These are phyloP conservation scores for Conus ventricosus DNA, from an alignment of 1,140 invertebrate genomes.

Conservation along the genomic window DNA sequence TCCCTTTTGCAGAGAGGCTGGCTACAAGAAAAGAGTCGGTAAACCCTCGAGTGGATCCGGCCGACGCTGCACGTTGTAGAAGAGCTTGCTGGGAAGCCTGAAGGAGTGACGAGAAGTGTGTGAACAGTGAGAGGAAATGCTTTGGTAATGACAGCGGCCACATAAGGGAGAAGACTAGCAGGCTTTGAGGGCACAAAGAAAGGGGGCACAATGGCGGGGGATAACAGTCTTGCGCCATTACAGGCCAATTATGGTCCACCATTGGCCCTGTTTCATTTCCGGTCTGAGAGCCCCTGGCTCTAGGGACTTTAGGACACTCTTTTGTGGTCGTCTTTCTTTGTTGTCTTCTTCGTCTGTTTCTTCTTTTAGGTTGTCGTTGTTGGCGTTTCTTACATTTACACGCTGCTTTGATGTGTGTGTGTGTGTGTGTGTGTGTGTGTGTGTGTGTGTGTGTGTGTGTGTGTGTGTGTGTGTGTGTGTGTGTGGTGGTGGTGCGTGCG, in stretches of 20 bases:
- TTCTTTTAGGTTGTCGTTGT: neutral
- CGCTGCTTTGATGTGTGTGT: too few species aligned
- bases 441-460: too few species aligned
- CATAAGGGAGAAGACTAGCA: neutral
- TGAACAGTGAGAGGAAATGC: neutral
- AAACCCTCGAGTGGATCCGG: neutral
- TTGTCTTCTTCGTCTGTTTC: neutral
- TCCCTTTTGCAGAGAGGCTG: neutral
- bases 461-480: too few species aligned
- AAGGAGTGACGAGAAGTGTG: neutral
- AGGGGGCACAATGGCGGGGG: slow-evolving; percentile 1
- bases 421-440: too few species aligned
- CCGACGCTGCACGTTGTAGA: neutral
- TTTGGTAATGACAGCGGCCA: neutral
- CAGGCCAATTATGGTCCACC: slow-evolving; percentile 2
- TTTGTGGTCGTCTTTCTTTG: neutral
- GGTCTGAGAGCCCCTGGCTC: neutral
- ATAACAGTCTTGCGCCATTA: slow-evolving; percentile 19
- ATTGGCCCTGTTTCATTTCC: slow-evolving; percentile 22
- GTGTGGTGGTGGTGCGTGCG: too few species aligned
- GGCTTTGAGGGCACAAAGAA: slow-evolving; percentile 17
- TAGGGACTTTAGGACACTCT: neutral
- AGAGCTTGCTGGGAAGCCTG: neutral
- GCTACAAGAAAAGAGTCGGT: neutral
- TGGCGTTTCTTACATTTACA: too few species aligned